A percentile compares a stretch with the other conserved stretches of the same genome.
These are phyloP conservation scores for Cyprinus carpio DNA, from an alignment of 2,113 vertebrate genomes.

Conservation along the genomic window DNA sequence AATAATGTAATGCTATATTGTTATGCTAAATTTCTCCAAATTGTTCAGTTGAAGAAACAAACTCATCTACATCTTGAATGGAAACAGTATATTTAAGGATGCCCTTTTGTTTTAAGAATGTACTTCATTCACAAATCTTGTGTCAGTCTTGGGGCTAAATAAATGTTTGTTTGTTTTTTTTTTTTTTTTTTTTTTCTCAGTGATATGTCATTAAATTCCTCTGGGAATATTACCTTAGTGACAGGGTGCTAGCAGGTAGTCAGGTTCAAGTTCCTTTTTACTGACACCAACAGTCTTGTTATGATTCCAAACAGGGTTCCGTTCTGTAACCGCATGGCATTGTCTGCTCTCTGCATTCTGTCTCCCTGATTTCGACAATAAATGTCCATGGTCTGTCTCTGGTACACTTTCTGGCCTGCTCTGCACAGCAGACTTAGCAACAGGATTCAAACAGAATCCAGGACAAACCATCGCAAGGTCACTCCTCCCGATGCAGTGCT, in stretches of 20 bases:
- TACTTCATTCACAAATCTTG: not conserved
- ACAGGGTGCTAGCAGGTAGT: not conserved
- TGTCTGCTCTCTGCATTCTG: not conserved
- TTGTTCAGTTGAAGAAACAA: too few relatives aligned
- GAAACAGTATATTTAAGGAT: conserved; percentile 51
- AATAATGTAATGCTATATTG: not conserved
- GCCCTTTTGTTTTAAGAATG: not conserved
- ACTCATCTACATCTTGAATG: too few relatives aligned
- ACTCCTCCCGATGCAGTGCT: conserved; percentile 71
- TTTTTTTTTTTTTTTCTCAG: conserved; percentile 23
- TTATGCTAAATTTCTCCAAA: too few relatives aligned
- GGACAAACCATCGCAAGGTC: conserved; percentile 71
- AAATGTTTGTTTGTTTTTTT: too few relatives aligned
- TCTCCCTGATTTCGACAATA: not conserved
- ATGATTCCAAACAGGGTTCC: conserved; percentile 1
- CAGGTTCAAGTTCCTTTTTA: not conserved
- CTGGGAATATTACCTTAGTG: not conserved
- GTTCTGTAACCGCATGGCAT: not conserved
- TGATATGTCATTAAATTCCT: not conserved
- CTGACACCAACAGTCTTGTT: not conserved
- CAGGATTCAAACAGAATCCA: conserved; percentile 61
- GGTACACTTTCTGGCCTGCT: conserved; percentile 52
- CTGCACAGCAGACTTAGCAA: conserved; percentile 55
- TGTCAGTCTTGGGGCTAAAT: not conserved
- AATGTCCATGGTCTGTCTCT: conserved; percentile 7